Base-by-base conservation (phyloP, 2,888 invertebrate species). In the Heliconius aoede region DNA sequence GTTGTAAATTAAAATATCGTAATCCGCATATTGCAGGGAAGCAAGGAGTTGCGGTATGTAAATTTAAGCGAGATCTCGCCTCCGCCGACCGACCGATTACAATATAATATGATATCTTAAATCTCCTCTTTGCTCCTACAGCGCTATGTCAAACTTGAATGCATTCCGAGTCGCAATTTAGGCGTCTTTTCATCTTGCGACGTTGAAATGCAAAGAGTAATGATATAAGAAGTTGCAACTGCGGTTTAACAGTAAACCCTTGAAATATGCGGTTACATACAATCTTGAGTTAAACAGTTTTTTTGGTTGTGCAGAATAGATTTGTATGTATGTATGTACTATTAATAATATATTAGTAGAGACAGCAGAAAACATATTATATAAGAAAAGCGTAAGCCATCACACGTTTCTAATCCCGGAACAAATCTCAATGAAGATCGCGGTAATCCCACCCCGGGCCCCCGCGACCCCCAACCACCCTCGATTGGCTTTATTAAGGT, bases 401-500 rank as follows among this genome's bases (percentile, higher is more conserved):
- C 90, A 93, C 91, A 91, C 88, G 88, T 85, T 89, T 89, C 89
- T 93, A 94, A 94, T 93, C 93, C 93, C 89, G 88, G 92, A 93
- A 94, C 94, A 94, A 94, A 94, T 94, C 94, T 94, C 94, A 94
- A 94, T 94, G 94, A 93, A 92, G 91, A 93, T 91, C 90, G 91
- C 88, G 89, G 83, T 88, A 93, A 93, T 92, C 93, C 92, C 84
- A 82, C 86, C 86, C 87, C 85, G 84, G 83, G 83, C 80, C 83
- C 84, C 60, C 60, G 26, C 60, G 26, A 7, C 26, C 24, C 9
- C 85, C 84, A 3, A 32, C 85, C 86, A 84, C 83, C 85, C 89
- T 89, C 91, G 90, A 93, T 94, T 94, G 94, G 91, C 94, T 93
- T 94, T 94, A 94, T 94, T 94, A 94, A 94, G 94, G 94, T 93